Conservation (phyloP, 2,888 invertebrate genomes). For the Cremastinae sp. region DNA sequence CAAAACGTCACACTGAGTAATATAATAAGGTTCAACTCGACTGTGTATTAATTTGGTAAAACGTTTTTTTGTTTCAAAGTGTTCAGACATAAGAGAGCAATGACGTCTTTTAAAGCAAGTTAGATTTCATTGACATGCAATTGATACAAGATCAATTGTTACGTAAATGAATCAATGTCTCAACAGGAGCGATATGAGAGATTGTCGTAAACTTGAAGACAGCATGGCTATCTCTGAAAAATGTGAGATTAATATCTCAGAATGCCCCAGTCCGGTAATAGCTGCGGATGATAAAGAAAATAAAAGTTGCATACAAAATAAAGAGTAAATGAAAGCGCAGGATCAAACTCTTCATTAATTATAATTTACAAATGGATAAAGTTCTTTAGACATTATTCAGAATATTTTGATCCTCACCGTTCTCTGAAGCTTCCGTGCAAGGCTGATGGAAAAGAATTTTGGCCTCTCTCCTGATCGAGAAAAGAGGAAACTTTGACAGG, state of each 20-base stretch:
- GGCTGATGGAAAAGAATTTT: constrained; percentile 67
- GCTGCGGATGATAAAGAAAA: constrained; percentile 5
- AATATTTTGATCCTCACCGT: constrained; percentile 70
- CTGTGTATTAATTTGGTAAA: neutral
- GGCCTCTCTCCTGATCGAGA: constrained; percentile 73
- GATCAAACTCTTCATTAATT: no score
- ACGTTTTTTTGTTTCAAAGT: no score
- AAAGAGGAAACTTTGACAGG: constrained; percentile 82
- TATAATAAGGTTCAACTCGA: neutral
- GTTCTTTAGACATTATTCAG: no score
- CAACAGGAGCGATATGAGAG: neutral
- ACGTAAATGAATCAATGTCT: constrained; percentile 12
- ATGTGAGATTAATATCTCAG: constrained; percentile 12
- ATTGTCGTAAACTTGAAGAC: constrained; percentile 10
- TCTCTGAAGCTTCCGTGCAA: constrained; percentile 76
- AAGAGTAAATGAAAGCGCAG: neutral
- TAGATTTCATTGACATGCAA: constrained; percentile 2
- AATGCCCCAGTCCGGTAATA: neutral
- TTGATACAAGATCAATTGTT: constrained; percentile 25
- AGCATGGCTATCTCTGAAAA: constrained; percentile 19
- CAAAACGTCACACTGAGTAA: constrained; percentile 5
- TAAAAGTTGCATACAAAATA: constrained; percentile 10
- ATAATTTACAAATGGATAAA: no score
- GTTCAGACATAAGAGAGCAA: neutral
- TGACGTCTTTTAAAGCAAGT: neutral